Percentiles rank a stretch among this genome's conserved stretches.
Conservation (phyloP, 2,888 invertebrate genomes). For the Coecobrya sp. region DNA sequence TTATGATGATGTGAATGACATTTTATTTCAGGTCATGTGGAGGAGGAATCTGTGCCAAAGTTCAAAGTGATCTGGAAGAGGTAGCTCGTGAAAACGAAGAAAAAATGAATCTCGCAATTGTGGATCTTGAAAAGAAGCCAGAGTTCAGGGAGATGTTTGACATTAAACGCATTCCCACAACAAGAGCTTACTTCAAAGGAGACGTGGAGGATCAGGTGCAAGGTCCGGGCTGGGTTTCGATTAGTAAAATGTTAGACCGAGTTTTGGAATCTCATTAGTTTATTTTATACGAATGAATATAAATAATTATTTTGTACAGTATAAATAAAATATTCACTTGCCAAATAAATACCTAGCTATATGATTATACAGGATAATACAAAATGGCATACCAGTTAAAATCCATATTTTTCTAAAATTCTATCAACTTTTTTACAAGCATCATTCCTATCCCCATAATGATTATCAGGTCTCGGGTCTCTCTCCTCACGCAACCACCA, state of each 20-base stretch:
- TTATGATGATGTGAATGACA: too few species aligned
- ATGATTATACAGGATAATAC: background rate
- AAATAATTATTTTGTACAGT: background rate
- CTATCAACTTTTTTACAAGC: constrained; percentile 53
- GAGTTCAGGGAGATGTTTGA: constrained; percentile 51
- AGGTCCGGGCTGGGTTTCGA: constrained; percentile 55
- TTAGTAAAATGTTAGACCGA: constrained; percentile 33
- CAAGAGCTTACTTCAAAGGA: constrained; percentile 60
- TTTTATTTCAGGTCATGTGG: constrained; percentile 58
- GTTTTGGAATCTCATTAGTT: background rate
- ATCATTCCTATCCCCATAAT: constrained; percentile 36
- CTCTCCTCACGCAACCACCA: constrained; percentile 68
- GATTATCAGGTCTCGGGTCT: constrained; percentile 60
- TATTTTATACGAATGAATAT: background rate
- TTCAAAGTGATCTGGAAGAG: constrained; percentile 42
- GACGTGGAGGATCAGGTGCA: constrained; percentile 36
- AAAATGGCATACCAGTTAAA: background rate
- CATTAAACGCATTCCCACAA: constrained; percentile 54
- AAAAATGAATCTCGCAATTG: constrained; percentile 58
- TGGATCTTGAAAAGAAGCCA: constrained; percentile 67
- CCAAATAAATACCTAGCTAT: background rate
- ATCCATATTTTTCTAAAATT: constrained; percentile 66
- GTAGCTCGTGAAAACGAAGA: constrained; percentile 57
- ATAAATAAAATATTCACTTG: constrained; percentile 11
- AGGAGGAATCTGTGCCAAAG: constrained; percentile 1